phyloP scores from a whole-genome alignment of 2,113 vertebrate species.

The Notothenia rossii region DNA sequence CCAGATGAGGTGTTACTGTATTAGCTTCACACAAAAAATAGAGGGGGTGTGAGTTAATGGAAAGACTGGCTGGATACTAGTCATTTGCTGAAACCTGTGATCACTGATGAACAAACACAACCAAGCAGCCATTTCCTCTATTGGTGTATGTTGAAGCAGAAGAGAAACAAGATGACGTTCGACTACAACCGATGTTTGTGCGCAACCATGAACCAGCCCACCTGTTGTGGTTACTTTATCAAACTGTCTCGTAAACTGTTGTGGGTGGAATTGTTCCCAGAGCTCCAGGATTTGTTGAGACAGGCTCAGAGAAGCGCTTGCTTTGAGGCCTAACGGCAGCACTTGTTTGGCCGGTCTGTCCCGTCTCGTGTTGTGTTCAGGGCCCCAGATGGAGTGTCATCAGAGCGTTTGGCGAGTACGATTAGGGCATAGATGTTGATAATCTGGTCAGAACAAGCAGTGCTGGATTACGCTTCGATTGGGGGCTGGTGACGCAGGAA shows the following conservation, averaged over 20 bases:
- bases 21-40: no score
- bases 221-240: slow-evolving; percentile 11
- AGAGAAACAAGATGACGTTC: slow-evolving; percentile 33
- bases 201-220: slow-evolving; percentile 29
- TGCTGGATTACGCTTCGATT: slow-evolving; percentile 71
- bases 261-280: not conserved
- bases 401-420: slow-evolving; percentile 44
- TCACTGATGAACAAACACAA: slow-evolving; percentile 50
- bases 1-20: no score
- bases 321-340: not conserved
- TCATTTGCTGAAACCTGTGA: not conserved
- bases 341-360: slow-evolving; percentile 51
- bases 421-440: slow-evolving; percentile 77
- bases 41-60: not conserved
- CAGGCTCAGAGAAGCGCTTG: slow-evolving; percentile 40
- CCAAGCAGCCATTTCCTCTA: slow-evolving; percentile 47
- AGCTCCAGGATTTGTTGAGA: slow-evolving; percentile 55
- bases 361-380: slow-evolving; percentile 40
- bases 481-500: slow-evolving; percentile 59
- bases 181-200: not conserved
- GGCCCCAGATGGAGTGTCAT: slow-evolving; percentile 72
- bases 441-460: slow-evolving; percentile 77
- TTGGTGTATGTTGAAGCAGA: slow-evolving; percentile 40
- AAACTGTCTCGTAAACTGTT: not conserved
- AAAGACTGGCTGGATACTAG: slow-evolving; percentile 14